Evolutionary conservation across 2,888 invertebrate genomes (phyloP).

Genomic region (Xanthostigma xanthostigma): DNA sequence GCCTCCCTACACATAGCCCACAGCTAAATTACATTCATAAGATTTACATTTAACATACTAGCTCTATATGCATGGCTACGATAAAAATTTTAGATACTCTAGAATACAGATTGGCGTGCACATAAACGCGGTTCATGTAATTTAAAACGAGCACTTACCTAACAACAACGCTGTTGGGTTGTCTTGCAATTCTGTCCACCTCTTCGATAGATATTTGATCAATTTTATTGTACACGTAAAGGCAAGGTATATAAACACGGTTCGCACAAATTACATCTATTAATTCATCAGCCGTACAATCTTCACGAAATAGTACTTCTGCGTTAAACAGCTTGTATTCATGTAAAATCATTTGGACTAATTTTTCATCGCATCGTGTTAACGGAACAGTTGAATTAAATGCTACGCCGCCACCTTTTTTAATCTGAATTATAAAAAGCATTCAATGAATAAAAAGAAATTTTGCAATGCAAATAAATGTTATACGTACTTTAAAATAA

Average conservation of each 20-base stretch:
- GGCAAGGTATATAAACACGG: constrained; percentile 88
- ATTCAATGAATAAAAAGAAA: background rate
- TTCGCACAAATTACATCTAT: constrained; percentile 97
- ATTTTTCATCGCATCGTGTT: constrained; percentile 86
- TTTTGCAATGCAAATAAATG: background rate
- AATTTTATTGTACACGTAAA: constrained; percentile 99
- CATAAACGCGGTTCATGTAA: too few relatives aligned
- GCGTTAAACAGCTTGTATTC: constrained; percentile 97
- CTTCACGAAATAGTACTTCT: constrained; percentile 90
- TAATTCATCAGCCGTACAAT: constrained; percentile 88
- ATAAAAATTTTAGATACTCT: too few relatives aligned
- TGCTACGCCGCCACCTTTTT: constrained; percentile 92
- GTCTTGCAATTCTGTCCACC: constrained; percentile 83
- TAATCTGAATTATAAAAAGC: constrained; percentile 37
- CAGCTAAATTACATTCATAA: too few relatives aligned
- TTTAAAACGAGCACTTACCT: constrained; percentile 39
- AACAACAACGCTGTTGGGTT: constrained; percentile 80
- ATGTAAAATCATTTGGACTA: constrained; percentile 95
- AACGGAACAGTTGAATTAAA: constrained; percentile 93
- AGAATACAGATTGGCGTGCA: too few relatives aligned
- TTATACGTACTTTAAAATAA: constrained; percentile 75
- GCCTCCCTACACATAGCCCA: too few relatives aligned
- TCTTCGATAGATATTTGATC: constrained; percentile 99
- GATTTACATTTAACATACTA: too few relatives aligned
- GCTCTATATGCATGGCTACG: too few relatives aligned